These are phyloP conservation scores for Zhengitettix transpicula DNA, from an alignment of 2,888 invertebrate genomes.

Conservation along the genomic window DNA sequence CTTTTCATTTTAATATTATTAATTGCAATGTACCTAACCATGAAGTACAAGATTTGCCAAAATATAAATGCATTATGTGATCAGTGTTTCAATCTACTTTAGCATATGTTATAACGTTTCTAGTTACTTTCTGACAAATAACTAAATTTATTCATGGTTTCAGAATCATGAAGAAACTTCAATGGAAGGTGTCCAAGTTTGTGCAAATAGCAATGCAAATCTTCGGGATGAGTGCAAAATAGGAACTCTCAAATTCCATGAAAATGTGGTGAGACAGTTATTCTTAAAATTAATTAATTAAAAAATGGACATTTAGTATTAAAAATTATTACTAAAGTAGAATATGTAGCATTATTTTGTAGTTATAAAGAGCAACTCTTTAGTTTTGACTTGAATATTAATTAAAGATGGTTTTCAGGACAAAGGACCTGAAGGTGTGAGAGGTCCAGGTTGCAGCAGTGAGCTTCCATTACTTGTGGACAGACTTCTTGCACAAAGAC, in stretches of 20 bases:
- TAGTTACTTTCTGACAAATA: neutral
- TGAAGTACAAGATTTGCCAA: no score
- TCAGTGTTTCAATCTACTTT: no score
- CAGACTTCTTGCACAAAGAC: constrained; percentile 37
- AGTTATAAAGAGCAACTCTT: no score
- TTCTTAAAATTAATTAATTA: no score
- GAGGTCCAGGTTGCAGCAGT: constrained; percentile 19
- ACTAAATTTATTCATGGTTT: neutral
- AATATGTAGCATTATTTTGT: no score
- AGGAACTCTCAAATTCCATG: constrained; percentile 15
- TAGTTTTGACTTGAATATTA: no score
- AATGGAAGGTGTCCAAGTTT: constrained; percentile 30
- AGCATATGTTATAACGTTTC: no score
- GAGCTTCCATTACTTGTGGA: constrained; percentile 37
- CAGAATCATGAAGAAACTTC: constrained; percentile 29
- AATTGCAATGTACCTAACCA: no score
- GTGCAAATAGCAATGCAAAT: constrained; percentile 16
- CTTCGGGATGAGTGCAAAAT: constrained; percentile 14
- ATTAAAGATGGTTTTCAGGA: neutral
- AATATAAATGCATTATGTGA: no score
- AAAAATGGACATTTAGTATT: no score
- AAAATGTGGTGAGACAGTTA: constrained; percentile 9
- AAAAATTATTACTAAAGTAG: no score
- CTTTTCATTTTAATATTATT: no score
- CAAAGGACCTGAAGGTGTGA: constrained; percentile 14